These are phyloP conservation scores for Propithecus coquereli DNA, from an alignment of 2,113 vertebrate species.

Conservation along the genomic window DNA sequence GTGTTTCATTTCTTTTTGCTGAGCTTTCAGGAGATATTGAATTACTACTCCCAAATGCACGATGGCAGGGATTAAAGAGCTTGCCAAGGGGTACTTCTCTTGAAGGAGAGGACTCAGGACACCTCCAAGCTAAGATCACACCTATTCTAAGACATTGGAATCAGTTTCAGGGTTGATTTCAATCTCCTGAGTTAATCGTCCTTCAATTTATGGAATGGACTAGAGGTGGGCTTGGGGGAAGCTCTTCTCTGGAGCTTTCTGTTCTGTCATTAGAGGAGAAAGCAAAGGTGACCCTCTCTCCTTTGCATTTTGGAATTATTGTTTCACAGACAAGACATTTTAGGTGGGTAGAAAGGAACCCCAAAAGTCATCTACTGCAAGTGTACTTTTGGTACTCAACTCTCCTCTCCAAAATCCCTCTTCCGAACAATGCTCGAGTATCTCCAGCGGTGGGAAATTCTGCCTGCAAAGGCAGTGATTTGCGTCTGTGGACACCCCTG, in stretches of 20 bases:
- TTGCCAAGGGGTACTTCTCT: neutral
- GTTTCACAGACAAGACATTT: neutral
- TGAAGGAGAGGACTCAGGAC: neutral
- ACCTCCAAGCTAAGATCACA: neutral
- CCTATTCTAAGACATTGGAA: fast-evolving
- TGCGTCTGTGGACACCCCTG: neutral
- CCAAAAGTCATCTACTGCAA: neutral
- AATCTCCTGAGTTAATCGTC: neutral
- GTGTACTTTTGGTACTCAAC: neutral
- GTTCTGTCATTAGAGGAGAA: neutral
- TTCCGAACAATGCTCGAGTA: neutral
- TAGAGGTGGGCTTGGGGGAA: neutral
- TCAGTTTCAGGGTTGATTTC: neutral
- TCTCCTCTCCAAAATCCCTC: neutral
- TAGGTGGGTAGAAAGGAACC: neutral
- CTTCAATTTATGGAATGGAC: neutral
- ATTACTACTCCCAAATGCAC: neutral
- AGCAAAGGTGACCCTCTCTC: neutral
- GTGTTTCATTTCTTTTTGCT: neutral
- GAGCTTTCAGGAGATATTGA: neutral
- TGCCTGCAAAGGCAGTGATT: neutral
- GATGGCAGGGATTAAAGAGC: neutral
- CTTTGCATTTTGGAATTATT: neutral
- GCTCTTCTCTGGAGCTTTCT: neutral
- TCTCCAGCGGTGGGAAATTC: neutral